A percentile compares a stretch with the other conserved stretches of the same genome.
Evolutionary conservation across 2,797 vertebrate species (phyloP).

Genomic region (Trachops cirrhosus): DNA sequence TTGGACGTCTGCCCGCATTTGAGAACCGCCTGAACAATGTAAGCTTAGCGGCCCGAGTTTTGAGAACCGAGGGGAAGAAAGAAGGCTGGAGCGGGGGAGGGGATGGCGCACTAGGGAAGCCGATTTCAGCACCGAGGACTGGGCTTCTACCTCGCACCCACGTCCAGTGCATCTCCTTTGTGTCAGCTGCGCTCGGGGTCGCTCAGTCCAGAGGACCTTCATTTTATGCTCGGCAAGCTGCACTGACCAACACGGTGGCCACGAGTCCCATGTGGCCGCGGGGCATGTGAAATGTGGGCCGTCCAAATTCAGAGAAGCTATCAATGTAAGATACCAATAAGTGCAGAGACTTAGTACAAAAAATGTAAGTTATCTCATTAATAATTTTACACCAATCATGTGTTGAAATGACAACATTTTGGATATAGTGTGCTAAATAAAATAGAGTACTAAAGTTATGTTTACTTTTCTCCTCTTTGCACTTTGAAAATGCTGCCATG

Average conservation of each 20-base stretch:
- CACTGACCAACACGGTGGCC: not conserved
- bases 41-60: not conserved
- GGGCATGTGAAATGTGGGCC: not conserved
- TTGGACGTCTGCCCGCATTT: not conserved
- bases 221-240: not conserved
- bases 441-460: not conserved
- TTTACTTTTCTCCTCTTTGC: not conserved
- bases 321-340: not conserved
- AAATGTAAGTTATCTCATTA: not conserved
- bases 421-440: not conserved
- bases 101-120: not conserved
- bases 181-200: not conserved
- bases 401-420: not conserved
- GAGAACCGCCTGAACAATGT: not conserved
- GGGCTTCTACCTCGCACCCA: not conserved
- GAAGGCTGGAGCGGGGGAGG: too few species aligned
- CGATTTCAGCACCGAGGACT: not conserved
- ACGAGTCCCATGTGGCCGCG: not conserved
- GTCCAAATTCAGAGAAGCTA: not conserved
- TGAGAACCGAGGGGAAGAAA: not conserved
- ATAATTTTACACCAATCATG: not conserved
- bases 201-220: not conserved
- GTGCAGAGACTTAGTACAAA: not conserved
- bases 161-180: not conserved
- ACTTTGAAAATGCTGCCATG: not conserved